Evolutionary conservation across 2,888 invertebrate genomes (phyloP).

Genomic region (Cephalotes varians): DNA sequence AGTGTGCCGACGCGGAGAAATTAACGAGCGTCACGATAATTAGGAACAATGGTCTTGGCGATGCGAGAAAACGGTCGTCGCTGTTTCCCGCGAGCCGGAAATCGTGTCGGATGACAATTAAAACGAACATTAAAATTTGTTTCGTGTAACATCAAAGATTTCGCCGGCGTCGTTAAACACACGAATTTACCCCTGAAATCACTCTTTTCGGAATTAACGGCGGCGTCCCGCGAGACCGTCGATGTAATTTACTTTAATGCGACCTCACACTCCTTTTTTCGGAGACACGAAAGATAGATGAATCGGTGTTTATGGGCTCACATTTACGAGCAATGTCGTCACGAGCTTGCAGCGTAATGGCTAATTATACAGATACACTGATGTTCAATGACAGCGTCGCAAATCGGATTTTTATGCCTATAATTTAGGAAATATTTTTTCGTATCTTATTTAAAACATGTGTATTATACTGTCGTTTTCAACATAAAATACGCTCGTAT

Average conservation of each 20-base stretch:
- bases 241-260: conserved; percentile 24
- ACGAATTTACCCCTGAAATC: conserved; percentile 40
- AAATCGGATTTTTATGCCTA: background rate
- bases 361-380: background rate
- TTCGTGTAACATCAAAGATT: conserved; percentile 38
- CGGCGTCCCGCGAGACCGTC: background rate
- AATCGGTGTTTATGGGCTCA: background rate
- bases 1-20: conserved; percentile 59
- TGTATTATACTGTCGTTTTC: background rate
- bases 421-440: background rate
- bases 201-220: conserved; percentile 20
- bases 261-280: background rate
- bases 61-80: background rate
- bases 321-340: background rate
- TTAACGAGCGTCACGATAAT: conserved; percentile 66
- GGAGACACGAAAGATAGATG: background rate
- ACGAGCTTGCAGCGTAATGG: background rate
- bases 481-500: conserved; percentile 31
- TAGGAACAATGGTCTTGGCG: conserved; percentile 61
- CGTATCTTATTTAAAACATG: background rate
- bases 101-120: conserved; percentile 16
- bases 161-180: conserved; percentile 1
- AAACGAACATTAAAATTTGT: conserved; percentile 27
- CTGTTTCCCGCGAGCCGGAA: background rate
- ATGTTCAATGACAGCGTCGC: background rate